A percentile compares a stretch with the other conserved stretches of the same genome.
Evolutionary conservation across 2,797 vertebrate genomes (phyloP).

Genomic region (Ficedula albicollis): DNA sequence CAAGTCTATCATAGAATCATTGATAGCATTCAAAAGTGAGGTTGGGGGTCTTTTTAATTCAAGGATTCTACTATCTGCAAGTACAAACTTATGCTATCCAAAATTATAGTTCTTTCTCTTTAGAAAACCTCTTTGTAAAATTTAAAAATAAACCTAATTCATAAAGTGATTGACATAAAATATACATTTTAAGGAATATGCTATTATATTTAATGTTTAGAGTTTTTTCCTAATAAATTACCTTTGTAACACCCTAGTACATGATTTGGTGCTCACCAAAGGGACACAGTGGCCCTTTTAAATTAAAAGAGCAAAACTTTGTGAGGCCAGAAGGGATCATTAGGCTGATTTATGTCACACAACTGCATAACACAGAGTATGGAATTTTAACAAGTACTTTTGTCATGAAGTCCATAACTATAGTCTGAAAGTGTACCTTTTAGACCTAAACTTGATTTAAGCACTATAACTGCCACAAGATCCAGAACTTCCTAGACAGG

Average conservation of each 20-base stretch:
- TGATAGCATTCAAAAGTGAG: background rate
- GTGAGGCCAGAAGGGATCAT: background rate
- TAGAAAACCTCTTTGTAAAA: background rate
- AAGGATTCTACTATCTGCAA: background rate
- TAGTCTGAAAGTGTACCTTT: background rate
- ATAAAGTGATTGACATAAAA: background rate
- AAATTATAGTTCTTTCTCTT: background rate
- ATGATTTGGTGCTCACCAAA: background rate
- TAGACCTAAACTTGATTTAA: background rate
- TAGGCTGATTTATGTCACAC: background rate
- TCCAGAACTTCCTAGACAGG: background rate
- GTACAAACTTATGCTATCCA: background rate
- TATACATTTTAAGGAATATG: background rate
- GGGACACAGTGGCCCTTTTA: background rate
- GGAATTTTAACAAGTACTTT: background rate
- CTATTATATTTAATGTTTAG: background rate
- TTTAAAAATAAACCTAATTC: background rate
- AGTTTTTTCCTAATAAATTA: background rate
- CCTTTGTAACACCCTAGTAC: background rate
- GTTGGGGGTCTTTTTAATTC: rapidly evolving
- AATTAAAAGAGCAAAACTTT: background rate
- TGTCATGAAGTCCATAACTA: background rate
- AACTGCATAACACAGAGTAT: background rate
- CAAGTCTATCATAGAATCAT: background rate
- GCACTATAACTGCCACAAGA: background rate